Evolutionary conservation across 2,113 vertebrate genomes (phyloP).

Genomic region (Sterrhoptilus dennistouni): DNA sequence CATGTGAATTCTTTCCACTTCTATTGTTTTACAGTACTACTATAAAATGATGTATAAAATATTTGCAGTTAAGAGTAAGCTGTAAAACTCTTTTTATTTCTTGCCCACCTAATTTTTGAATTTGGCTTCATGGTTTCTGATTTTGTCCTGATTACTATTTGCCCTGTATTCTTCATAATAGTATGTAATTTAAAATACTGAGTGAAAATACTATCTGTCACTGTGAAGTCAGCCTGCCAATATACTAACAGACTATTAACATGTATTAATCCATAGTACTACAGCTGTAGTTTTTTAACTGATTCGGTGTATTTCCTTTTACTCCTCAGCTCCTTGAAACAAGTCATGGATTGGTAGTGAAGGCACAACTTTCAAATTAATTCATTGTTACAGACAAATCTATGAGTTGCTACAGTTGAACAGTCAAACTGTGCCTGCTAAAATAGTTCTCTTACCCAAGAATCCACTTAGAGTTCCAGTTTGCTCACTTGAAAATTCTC

Average conservation of each 20-base stretch:
- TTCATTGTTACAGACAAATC: not conserved
- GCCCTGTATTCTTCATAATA: not conserved
- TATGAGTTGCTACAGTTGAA: not conserved
- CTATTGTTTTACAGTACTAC: not conserved
- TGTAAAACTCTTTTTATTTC: not conserved
- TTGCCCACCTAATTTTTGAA: not conserved
- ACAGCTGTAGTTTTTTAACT: not conserved
- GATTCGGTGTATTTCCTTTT: not conserved
- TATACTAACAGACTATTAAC: not conserved
- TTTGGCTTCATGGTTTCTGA: not conserved
- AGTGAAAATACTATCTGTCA: not conserved
- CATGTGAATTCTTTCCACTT: not conserved
- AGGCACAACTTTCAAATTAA: not conserved
- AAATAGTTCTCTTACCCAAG: not conserved
- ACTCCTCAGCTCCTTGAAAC: not conserved
- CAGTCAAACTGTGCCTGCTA: not conserved
- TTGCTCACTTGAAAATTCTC: not conserved
- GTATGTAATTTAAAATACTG: not conserved
- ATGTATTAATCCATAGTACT: not conserved
- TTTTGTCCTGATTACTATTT: not conserved
- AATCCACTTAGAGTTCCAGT: not conserved
- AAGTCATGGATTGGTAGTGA: accelerated
- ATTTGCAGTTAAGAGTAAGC: not conserved
- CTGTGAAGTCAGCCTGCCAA: not conserved
- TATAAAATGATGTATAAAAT: not conserved